Base-by-base conservation (phyloP, 2,113 vertebrate species). In the Chroicocephalus ridibundus region DNA sequence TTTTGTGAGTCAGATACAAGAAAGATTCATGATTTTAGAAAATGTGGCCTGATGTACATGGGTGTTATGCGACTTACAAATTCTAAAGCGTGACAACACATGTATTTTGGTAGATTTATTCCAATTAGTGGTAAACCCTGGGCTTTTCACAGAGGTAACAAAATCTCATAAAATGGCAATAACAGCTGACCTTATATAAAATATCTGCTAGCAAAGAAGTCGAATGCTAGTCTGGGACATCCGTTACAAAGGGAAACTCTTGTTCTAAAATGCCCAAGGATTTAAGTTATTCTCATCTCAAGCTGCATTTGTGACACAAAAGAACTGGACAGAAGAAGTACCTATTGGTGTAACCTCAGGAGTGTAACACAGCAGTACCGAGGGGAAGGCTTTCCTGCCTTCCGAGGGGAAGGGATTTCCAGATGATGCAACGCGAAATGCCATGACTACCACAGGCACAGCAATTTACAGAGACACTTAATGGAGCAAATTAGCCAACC, bases 361-460 rank as follows among this genome's bases (percentile, higher is more conserved):
- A 40, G 16, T 4, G 27, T 14, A 85, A 79, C 38, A 16, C 20
- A 60, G 72, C 15, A 42, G 40, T 5, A 15, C 15, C 11, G 60
- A 84, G 19, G 24, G 13, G 24, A 85, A 88, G 6, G 65, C 11
- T 86, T 40, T 40, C 40, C 40, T 11, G 40, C 40, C 40, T 40
- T 40, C 40, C 11, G 11, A 40, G 42, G 42, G 42, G 42, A 42
- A 42, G 29, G 25, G 25, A 54, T 52, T 82, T 70, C 60, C 65
- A 54, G 18, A 9, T 6, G 31, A 54, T 38, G n/a, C 20, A 20
- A 9, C 4, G 22, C 1, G 1, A 62, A 84, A 36, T 29, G 64
- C 51, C n/a, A 11, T 1, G 0, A 34, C 54, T 42, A 16, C 13
- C 36, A 58, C 5, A 24, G 32, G 36, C n/a, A 14, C 47, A 25